phyloP scores from a whole-genome alignment of 2,888 invertebrate genomes.

The Mimumesa dahlbomi region DNA sequence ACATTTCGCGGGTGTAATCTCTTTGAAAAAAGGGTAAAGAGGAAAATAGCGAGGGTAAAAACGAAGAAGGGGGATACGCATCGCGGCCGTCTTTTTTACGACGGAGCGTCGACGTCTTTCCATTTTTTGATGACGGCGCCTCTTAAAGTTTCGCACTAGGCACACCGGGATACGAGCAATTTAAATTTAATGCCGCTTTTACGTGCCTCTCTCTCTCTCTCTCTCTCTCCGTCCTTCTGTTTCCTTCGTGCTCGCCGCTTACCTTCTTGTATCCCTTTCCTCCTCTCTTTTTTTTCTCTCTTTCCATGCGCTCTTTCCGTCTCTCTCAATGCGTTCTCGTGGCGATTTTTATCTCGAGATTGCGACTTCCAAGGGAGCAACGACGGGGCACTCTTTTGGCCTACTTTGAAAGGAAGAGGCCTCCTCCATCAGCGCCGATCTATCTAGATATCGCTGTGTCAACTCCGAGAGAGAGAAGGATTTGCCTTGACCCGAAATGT shows the following conservation, averaged over 20 bases:
- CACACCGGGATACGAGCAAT: constrained; percentile 61
- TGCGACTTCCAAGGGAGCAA: constrained; percentile 60
- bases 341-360: constrained; percentile 67
- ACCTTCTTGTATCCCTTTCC: neutral
- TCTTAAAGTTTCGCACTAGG: constrained; percentile 53
- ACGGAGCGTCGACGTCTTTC: constrained; percentile 37
- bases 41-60: neutral
- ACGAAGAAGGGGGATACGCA: constrained; percentile 32
- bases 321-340: constrained; percentile 30
- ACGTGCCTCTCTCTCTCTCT: constrained; percentile 18
- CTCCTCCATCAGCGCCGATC: constrained; percentile 35
- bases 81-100: constrained; percentile 47
- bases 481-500: constrained; percentile 52
- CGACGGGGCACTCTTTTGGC: constrained; percentile 44
- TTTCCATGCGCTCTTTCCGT: neutral
- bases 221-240: neutral
- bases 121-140: constrained; percentile 54
- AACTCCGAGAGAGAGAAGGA: constrained; percentile 24
- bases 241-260: no score
- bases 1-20: constrained; percentile 48
- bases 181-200: constrained; percentile 66
- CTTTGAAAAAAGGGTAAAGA: neutral
- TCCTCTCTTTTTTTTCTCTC: neutral
- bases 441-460: constrained; percentile 56
- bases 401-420: constrained; percentile 42